Evolutionary conservation across 1,140 invertebrate genomes (phyloP), one percentile per base, ranked within the genome.

Genomic region (Hycleus cichorii): DNA sequence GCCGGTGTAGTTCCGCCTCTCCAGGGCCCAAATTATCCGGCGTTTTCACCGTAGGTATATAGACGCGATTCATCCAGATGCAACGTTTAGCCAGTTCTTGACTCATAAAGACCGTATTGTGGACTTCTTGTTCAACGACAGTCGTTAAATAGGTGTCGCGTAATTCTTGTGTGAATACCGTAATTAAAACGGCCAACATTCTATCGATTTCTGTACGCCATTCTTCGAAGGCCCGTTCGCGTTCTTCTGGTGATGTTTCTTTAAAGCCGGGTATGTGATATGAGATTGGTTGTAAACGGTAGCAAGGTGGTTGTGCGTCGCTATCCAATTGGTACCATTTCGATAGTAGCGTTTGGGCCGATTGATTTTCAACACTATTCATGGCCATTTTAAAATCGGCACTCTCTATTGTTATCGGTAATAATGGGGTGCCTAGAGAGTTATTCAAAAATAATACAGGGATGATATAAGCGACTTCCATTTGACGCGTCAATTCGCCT

Each of bases 111-210:
- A 89, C 84, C 2, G 86, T 87, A 68, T 89, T 88, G 64, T 89
- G 86, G 1, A 90, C 84, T 72, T 88, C 86, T 78, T 86, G 89
- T 76, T 90, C 87, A 9, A 89, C 82, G 0, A 89, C 85, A 10
- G 87, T 90, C 9, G 84, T 86, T 49, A 90, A 78, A 74, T 91
- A 91, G 6, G 86, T 88, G 64, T 89, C 86, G 61, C 83, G 80
- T 6, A 88, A 79, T 69, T 87, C 86, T 65, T 84, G 80, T 10
- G 86, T 83, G 65, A 87, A 81, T 0, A 89, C 82, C 11, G 82
- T 81, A 40, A 86, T 76, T 12, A 93, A 77, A 2, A 88, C 77
- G 32, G 75, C 74, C 3, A 86, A 75, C 58, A 90, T 81, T 72
- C 82, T 82, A 62, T 86, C 77, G 3, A 79, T 75, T 68, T 86